Percentiles rank a stretch among this genome's conserved stretches.
Evolutionary conservation across 2,888 invertebrate species (phyloP).

Genomic region (Zaprionus bogoriensis): DNA sequence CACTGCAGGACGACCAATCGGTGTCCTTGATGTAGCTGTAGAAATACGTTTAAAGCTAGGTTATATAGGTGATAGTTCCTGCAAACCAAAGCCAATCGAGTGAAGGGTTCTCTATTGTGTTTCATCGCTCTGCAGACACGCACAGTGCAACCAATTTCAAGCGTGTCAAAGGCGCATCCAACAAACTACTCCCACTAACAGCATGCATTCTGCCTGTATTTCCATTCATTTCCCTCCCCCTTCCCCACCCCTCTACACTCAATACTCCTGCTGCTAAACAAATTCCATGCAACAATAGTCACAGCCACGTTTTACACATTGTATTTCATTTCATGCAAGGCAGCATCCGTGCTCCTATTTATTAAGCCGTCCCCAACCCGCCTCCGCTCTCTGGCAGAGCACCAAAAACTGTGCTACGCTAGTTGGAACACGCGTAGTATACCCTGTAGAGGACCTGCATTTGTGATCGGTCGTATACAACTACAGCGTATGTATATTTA

Average conservation of each 20-base stretch:
- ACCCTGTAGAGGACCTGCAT: not conserved
- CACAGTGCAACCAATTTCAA: not conserved
- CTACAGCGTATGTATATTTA: no score
- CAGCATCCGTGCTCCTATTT: conserved; percentile 50
- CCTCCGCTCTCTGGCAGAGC: conserved; percentile 3
- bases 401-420: conserved; percentile 31
- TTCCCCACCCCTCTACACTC: not conserved
- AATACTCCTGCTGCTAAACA: conserved; percentile 28
- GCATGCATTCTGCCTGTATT: not conserved
- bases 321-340: conserved; percentile 64
- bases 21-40: conserved; percentile 93
- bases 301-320: conserved; percentile 60
- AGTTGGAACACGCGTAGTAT: conserved; percentile 17
- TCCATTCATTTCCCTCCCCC: not conserved
- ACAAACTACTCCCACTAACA: not conserved
- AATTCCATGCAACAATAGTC: conserved; percentile 66
- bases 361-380: conserved; percentile 31
- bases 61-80: not conserved
- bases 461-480: no score
- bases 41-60: not conserved
- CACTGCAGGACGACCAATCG: conserved; percentile 96
- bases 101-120: not conserved
- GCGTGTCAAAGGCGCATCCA: not conserved
- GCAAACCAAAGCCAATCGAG: not conserved
- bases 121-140: not conserved